Evolutionary conservation across 2,113 vertebrate species (phyloP), one percentile per base, ranked within the genome.

Genomic region (Syngnathus floridae): DNA sequence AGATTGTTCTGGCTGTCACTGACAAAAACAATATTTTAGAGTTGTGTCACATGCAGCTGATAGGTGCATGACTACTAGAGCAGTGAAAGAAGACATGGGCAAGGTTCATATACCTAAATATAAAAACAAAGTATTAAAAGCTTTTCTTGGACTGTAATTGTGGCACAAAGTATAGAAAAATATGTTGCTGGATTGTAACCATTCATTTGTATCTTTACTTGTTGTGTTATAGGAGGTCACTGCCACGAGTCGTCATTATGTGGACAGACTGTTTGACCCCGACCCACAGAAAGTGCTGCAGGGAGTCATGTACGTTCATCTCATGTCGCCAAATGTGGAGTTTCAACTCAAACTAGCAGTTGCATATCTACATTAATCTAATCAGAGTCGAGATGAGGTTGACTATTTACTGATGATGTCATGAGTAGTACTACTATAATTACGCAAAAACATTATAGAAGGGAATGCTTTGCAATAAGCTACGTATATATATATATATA

Each of bases 211-310:
- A 21, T 75, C 36, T 71, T 81, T 52, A 41, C 14, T 70, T 87
- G 74, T 85, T 72, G 79, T 82, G 56, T 66, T 65, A 40, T 91
- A 99, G 97, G 97, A 99, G 91, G 97, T 97, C 80, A 97, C 95
- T 65, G 96, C 96, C 79, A 98, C 95, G 70, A 98, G 95, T 91
- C 96, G 96, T 82, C 97, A 99, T 90, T 99, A 99, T 92, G 95
- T 99, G 77, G 96, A 99, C 88, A 90, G 95, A 87, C 91, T 99
- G 83, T 98, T 98, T 85, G 95, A 99, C 89, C 95, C 96, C 22
- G 95, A 99, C 90, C 96, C 97, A 82, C 95, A 98, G 85, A 98
- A 98, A 84, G 96, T 98, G 83, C 93, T 98, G 74, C 95, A 98
- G 90, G 97, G 97, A 92, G 97, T 99, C 90, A 95, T 98, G 97